phyloP scores from a whole-genome alignment of 2,888 invertebrate species.

The Gryllus longicercus region DNA sequence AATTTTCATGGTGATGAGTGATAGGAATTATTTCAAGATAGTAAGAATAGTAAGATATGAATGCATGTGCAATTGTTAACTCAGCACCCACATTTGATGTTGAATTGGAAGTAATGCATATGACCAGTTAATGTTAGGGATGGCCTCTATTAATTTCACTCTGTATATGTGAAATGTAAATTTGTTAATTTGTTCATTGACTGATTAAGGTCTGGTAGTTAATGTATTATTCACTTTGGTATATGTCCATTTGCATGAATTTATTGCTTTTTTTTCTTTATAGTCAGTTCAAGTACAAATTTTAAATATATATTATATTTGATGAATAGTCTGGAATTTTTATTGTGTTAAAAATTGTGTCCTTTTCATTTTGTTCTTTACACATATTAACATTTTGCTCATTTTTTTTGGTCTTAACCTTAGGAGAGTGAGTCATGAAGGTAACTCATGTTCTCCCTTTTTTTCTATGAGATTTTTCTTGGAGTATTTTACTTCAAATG shows the following conservation, averaged over 20 bases:
- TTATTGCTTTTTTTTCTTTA: constrained; percentile 52
- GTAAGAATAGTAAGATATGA: too few relatives aligned
- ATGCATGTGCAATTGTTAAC: too few relatives aligned
- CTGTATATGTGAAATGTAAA: too few relatives aligned
- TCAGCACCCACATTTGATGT: too few relatives aligned
- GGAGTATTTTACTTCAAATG: too few relatives aligned
- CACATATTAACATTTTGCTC: not conserved
- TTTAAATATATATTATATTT: constrained; percentile 52
- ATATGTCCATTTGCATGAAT: constrained; percentile 25
- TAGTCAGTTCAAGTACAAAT: constrained; percentile 83
- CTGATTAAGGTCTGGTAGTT: constrained; percentile 30
- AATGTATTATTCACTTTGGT: constrained; percentile 27
- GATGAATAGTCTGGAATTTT: constrained; percentile 28
- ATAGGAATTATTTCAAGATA: too few relatives aligned
- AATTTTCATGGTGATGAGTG: too few relatives aligned
- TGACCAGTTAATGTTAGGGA: constrained; percentile 20
- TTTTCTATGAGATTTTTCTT: too few relatives aligned
- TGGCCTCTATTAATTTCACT: constrained; percentile 31
- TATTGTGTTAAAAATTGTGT: constrained; percentile 25
- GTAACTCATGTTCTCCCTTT: not conserved
- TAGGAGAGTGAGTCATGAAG: constrained; percentile 8
- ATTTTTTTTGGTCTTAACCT: not conserved
- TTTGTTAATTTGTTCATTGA: constrained; percentile 18
- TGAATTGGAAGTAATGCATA: too few relatives aligned
- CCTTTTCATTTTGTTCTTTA: constrained; percentile 21